phyloP scores from a whole-genome alignment of 2,797 vertebrate species.

The Bovichtus variegatus region DNA sequence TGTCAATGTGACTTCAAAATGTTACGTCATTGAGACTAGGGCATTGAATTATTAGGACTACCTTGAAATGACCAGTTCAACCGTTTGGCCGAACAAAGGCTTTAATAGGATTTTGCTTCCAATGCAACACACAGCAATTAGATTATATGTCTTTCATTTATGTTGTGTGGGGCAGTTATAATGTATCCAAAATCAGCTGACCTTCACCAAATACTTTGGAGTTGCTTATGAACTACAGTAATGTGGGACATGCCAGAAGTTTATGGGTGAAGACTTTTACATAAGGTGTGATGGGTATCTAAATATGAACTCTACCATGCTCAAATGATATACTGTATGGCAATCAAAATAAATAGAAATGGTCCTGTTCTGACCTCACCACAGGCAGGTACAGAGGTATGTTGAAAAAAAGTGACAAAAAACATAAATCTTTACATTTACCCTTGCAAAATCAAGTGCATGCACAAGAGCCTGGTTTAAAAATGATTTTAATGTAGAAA shows the following conservation, averaged over 20 bases:
- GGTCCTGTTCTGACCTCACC: background rate
- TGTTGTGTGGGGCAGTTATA: background rate
- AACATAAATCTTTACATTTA: background rate
- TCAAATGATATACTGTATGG: background rate
- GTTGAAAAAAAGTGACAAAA: too few species aligned
- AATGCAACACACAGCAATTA: background rate
- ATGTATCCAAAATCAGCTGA: background rate
- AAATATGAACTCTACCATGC: background rate
- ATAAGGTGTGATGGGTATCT: background rate
- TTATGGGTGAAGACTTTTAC: background rate
- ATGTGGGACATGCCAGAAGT: background rate
- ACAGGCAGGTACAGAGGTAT: background rate
- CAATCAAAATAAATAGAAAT: background rate
- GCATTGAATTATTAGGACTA: constrained; percentile 28
- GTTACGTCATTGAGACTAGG: constrained; percentile 6
- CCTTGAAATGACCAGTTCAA: constrained; percentile 45
- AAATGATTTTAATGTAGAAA: background rate
- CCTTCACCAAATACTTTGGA: background rate
- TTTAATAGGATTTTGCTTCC: constrained; percentile 2
- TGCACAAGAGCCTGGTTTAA: background rate
- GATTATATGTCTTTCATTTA: background rate
- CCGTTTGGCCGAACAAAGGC: constrained; percentile 5
- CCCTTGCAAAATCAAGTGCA: background rate
- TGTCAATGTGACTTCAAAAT: constrained; percentile 43
- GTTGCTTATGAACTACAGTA: background rate